Evolutionary conservation across 2,113 vertebrate species (phyloP).

Genomic region (Microtus ochrogaster): DNA sequence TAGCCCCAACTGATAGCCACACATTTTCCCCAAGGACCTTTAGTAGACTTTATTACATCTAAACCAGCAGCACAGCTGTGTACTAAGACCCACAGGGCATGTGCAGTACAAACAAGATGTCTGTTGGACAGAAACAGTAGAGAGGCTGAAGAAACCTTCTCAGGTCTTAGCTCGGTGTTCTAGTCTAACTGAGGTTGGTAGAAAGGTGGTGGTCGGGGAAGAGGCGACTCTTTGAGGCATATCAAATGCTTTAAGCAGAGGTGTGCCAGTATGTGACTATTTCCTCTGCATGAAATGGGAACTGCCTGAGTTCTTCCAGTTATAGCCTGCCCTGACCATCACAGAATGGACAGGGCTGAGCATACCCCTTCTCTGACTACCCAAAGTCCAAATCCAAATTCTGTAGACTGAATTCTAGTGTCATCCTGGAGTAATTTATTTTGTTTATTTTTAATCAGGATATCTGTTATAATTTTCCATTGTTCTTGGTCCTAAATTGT

Average conservation of each 20-base stretch:
- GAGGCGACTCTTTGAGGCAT: not conserved
- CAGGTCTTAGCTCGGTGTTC: not conserved
- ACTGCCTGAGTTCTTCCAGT: not conserved
- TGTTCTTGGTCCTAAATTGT: not conserved
- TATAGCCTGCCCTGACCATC: not conserved
- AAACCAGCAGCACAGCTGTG: not conserved
- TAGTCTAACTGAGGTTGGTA: not conserved
- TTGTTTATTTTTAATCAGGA: not conserved
- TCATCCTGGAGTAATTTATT: not conserved
- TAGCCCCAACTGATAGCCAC: not conserved
- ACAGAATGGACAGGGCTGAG: not conserved
- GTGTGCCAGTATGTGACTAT: not conserved
- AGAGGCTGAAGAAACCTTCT: not conserved
- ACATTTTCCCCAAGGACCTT: not conserved
- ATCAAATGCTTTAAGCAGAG: not conserved
- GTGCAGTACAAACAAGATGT: not conserved
- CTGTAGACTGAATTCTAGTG: not conserved
- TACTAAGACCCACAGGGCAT: not conserved
- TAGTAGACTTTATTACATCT: not conserved
- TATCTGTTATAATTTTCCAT: conserved; percentile 1
- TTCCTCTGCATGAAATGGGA: not conserved
- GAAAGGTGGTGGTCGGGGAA: not conserved
- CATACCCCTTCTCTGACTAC: not conserved
- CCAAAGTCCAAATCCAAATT: not conserved
- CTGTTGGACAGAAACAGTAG: not conserved